Percentiles rank a stretch among this genome's conserved stretches.
Evolutionary conservation across 2,888 invertebrate species (phyloP).

Genomic region (Biston stratarius): DNA sequence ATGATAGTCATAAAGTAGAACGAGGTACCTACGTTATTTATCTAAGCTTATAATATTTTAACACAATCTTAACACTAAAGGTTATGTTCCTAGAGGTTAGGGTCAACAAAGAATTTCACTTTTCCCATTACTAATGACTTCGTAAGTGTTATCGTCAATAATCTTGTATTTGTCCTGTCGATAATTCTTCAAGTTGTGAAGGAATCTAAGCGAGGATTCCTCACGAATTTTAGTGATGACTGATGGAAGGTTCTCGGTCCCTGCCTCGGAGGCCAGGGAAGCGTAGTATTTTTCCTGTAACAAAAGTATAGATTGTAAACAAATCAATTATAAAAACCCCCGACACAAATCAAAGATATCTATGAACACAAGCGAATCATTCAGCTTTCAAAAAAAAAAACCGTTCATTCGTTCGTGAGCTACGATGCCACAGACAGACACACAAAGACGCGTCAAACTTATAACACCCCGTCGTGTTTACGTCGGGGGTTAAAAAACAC

Average conservation of each 20-base stretch:
- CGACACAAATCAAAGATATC: too few species aligned
- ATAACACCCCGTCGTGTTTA: too few species aligned
- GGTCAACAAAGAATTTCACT: conserved; percentile 78
- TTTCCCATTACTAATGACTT: conserved; percentile 77
- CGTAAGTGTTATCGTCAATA: conserved; percentile 88
- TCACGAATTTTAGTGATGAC: conserved; percentile 90
- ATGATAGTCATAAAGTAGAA: conserved; percentile 9
- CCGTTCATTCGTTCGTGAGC: too few species aligned
- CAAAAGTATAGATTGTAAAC: conserved; percentile 31
- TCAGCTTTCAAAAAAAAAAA: too few species aligned
- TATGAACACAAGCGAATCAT: too few species aligned
- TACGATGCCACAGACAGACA: too few species aligned
- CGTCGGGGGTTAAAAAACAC: too few species aligned
- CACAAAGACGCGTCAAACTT: too few species aligned
- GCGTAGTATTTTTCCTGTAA: conserved; percentile 90
- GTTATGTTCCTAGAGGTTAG: conserved; percentile 28
- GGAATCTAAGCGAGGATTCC: conserved; percentile 87
- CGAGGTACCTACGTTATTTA: conserved; percentile 3
- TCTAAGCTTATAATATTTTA: neutral
- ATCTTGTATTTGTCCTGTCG: conserved; percentile 89
- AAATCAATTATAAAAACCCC: too few species aligned
- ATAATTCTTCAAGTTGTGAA: conserved; percentile 89
- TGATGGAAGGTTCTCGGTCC: conserved; percentile 87
- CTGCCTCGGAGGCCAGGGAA: conserved; percentile 88
- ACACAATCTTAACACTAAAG: conserved; percentile 38